Evolutionary conservation across 2,888 invertebrate species (phyloP), one percentile per base, ranked within the genome.

Genomic region (Hedya salicella): DNA sequence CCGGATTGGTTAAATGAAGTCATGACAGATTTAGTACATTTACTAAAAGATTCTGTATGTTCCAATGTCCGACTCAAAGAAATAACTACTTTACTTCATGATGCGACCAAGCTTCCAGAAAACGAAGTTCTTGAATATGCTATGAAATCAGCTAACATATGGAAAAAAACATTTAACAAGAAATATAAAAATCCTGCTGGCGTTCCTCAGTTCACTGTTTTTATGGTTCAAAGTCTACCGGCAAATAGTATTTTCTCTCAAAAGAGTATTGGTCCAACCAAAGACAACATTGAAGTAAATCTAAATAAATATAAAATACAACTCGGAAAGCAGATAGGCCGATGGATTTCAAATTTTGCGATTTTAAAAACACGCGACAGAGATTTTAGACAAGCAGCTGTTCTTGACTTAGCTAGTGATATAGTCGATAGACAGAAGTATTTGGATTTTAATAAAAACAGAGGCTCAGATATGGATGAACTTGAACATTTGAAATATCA

Each of bases 341-440:
- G 81, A 65, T 90, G 90, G 90, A 67, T 88, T 17, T 69, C 70
- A 0, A 73, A 63, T 21, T 72, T 67, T 6, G 5, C 59, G 17
- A 67, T 79, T 53, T 72, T 78, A 4, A 67, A 71, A 50, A 62
- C 69, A 6, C 36, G 75, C 32, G 76, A 81, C 42, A 61, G 70
- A 42, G 73, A 69, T 0, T 74, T 78, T n/a, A 77, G 74, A 67
- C 71, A 79, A 70, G 74, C 74, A 13, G 75, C 82, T 0, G 74
- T 85, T 0, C 76, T 80, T 42, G 82, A 87, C 64, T 72, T 91
- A 62, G 86, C 87, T 16, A 74, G 70, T 21, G 89, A 90, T 64
- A 87, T 90, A 48, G 70, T 87, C 2, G 85, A 90, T 56, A 79
- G 89, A 68, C 74, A 78, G 9, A 87, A 82, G 69, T 89, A 87